Evolutionary conservation across 1,140 invertebrate species (phyloP).

Genomic region (Pristionchus pacificus): DNA sequence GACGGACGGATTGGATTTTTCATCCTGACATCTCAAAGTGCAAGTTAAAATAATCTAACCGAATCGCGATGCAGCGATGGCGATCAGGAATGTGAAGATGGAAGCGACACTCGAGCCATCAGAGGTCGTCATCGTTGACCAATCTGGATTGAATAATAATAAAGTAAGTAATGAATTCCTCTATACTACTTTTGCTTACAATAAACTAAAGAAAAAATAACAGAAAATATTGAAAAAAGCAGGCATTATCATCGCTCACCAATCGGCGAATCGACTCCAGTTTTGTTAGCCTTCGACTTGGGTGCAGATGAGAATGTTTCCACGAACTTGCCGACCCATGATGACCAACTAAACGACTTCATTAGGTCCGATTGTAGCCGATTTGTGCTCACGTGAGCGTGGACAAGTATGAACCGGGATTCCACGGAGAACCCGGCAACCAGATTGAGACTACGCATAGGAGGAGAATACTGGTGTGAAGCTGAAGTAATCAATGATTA

Average conservation of each 20-base stretch:
- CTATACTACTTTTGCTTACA: not conserved
- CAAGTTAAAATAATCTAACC: too few relatives aligned
- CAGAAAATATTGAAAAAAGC: too few relatives aligned
- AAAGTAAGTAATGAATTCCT: not conserved
- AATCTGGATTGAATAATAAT: not conserved
- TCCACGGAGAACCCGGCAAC: conserved; percentile 64
- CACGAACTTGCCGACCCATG: not conserved
- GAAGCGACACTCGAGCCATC: conserved; percentile 29
- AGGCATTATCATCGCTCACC: too few relatives aligned
- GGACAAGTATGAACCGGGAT: conserved; percentile 45
- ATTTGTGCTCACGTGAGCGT: conserved; percentile 29
- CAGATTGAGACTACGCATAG: conserved; percentile 64
- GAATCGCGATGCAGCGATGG: conserved; percentile 17
- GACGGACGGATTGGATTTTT: not conserved
- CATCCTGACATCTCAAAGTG: too few relatives aligned
- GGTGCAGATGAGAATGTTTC: not conserved
- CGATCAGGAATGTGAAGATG: conserved; percentile 42
- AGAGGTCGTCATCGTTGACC: conserved; percentile 6
- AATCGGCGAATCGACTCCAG: not conserved
- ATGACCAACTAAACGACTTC: not conserved
- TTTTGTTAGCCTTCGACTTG: not conserved
- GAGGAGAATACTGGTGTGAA: conserved; percentile 43
- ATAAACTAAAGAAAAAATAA: too few relatives aligned
- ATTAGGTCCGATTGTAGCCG: not conserved
- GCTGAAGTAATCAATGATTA: conserved; percentile 28